Evolutionary conservation across 2,797 vertebrate genomes (phyloP).

Genomic region (Corythornis leucogaster): DNA sequence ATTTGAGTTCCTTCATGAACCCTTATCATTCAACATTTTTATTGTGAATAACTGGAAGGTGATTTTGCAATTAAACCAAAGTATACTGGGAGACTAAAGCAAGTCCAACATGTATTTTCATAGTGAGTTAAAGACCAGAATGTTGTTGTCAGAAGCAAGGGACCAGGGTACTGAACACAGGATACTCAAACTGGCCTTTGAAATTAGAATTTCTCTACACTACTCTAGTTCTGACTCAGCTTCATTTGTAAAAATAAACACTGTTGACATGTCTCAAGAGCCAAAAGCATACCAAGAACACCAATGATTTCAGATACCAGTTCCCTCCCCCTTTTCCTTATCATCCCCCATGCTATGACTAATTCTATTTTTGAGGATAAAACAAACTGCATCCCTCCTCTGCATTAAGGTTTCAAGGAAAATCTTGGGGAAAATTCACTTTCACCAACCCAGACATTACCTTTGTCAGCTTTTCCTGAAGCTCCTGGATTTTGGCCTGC

Average conservation of each 20-base stretch:
- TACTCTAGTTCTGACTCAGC: slow-evolving; percentile 65
- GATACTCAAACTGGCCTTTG: background rate
- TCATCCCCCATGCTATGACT: slow-evolving; percentile 58
- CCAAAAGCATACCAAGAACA: slow-evolving; percentile 53
- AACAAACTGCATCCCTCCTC: slow-evolving; percentile 37
- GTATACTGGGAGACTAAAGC: background rate
- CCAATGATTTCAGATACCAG: slow-evolving; percentile 62
- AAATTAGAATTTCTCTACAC: slow-evolving; percentile 58
- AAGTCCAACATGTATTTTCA: background rate
- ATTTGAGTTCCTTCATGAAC: background rate
- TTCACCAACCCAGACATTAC: slow-evolving; percentile 72
- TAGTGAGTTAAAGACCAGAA: background rate
- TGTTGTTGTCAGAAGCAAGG: background rate
- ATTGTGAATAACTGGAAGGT: background rate
- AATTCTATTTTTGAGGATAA: slow-evolving; percentile 61
- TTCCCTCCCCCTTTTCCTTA: slow-evolving; percentile 37
- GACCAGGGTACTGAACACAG: background rate
- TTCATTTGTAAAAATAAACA: slow-evolving; percentile 76
- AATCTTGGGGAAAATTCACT: background rate
- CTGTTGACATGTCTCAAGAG: slow-evolving; percentile 68
- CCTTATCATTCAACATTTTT: background rate
- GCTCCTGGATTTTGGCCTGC: slow-evolving; percentile 93
- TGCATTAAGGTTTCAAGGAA: slow-evolving; percentile 32
- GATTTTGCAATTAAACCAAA: background rate
- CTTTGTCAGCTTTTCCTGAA: slow-evolving; percentile 95